Evolutionary conservation across 2,797 vertebrate genomes (phyloP), one percentile per base, ranked within the genome.

Genomic region (Sebastes aleutianus): DNA sequence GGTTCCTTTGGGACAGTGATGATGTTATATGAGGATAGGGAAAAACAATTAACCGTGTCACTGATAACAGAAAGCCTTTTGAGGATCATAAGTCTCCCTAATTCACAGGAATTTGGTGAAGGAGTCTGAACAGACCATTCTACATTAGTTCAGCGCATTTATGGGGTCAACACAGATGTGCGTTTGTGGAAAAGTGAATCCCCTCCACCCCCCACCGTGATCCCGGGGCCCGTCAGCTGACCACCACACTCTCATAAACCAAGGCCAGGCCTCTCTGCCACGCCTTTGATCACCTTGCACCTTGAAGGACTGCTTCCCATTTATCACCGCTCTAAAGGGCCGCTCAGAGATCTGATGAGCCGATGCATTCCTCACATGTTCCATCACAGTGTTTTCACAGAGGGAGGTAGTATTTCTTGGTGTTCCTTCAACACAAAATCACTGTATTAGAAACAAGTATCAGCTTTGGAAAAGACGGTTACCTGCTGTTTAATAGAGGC

Each of bases 281-380:
- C 70, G 82, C 88, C 93, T 93, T 92, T 94, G 90, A 95, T 95
- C 87, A 70, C 80, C 66, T 86, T 58, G 58, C 86, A 89, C 85
- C 82, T 84, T 70, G 50, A 88, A 85, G 84, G 87, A 76, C 31
- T 61, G 78, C 89, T 76, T 75, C 61, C 34, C 89, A 88, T 93
- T 90, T 84, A 93, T 95, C 91, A 91, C 79, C 1, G 4, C 79
- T 85, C 86, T 89, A 70, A 87, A 79, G 82, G 64, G 76, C 24
- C 10, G 31, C 64, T 65, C 73, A 4, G 71, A 70, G 78, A 79
- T 76, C 65, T 53, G 79, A 83, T 78, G 80, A 68, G 62, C 70
- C 11, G 61, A 80, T 2, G 72, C 89, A 86, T 91, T 88, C 91
- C 83, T 87, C 9, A 1, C 16, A 12, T 13, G 54, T 69, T 80